phyloP scores from a whole-genome alignment of 1,140 invertebrate species.

The Campoletis sonorensis region DNA sequence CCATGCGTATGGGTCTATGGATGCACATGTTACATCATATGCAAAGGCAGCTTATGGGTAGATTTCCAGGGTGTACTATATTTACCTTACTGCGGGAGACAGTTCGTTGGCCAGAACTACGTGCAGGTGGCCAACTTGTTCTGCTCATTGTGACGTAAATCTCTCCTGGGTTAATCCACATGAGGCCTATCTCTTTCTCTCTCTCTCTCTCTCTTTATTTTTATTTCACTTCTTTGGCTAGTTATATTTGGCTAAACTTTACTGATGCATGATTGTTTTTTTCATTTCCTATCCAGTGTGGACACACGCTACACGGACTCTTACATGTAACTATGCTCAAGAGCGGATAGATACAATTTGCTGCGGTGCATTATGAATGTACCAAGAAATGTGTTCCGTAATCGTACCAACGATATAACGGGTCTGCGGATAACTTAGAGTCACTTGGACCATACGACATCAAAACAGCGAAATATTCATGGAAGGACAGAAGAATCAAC shows the following conservation, averaged over 20 bases:
- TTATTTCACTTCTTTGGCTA: no score
- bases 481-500: neutral
- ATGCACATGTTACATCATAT: slow-evolving; percentile 3
- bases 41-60: neutral
- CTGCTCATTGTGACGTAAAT: slow-evolving; percentile 47
- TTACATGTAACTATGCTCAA: neutral
- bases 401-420: neutral
- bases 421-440: neutral
- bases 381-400: neutral
- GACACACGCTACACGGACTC: neutral
- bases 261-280: neutral
- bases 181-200: slow-evolving; percentile 37
- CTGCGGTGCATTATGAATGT: slow-evolving; percentile 1
- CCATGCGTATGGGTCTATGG: neutral
- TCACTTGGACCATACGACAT: no score
- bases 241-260: neutral
- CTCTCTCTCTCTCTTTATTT: slow-evolving; percentile 1
- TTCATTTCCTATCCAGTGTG: neutral
- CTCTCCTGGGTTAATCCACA: slow-evolving; percentile 47
- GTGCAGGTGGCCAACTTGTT: slow-evolving; percentile 44
- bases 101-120: slow-evolving; percentile 9
- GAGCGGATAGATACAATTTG: neutral
- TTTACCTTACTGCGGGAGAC: slow-evolving; percentile 32
- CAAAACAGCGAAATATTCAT: neutral
- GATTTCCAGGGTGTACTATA: slow-evolving; percentile 25